Base-by-base conservation (phyloP, 2,113 vertebrate species). In the Phalacrocorax carbo region DNA sequence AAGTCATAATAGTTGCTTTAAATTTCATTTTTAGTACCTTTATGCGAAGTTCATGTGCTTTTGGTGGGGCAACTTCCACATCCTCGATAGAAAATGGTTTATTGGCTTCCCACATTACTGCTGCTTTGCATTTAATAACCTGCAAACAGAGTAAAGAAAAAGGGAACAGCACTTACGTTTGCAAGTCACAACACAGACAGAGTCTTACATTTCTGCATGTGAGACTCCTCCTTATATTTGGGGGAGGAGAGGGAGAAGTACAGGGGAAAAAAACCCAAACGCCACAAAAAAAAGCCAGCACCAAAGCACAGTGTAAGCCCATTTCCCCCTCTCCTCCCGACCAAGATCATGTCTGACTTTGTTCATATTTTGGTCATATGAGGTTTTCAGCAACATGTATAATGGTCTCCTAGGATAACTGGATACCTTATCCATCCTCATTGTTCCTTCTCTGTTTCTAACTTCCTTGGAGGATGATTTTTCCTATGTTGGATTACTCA, bases 71-170 rank as follows among this genome's bases (percentile, higher is more conserved):
- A 30, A 99, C 98, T 96, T 99, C 98, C 17, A 99, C 98, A 58
- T 99, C 98, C 66, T 99, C 99, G 9, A 99, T 98, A 91, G 98
- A 98, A 86, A 99, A 92, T 3, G 98, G 98, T 88, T 98, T 98
- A 61, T 98, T 98, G 27, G 96, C 80, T 95, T 98, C 98, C 99
- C 99, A 99, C 46, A 99, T 91, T 70, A 99, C 97, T 60, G 99
- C 98, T 70, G 99, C 99, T 95, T 97, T 98, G 92, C 99, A 99
- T 88, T 98, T 99, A 95, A 99, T 99, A 73, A 99, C 98, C 99
- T 99, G 90, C 70, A 88, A 94, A 71, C 55, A 80, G 30, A 94
- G 62, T 21, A 95, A 65, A 83, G 32, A 40, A 66, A 87, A 68
- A 1, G 5, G 44, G 19, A 86, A 69, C 15, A 29, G 18, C 36